Evolutionary conservation across 2,797 vertebrate species (phyloP).

Genomic region (Passerculus sandwichensis): DNA sequence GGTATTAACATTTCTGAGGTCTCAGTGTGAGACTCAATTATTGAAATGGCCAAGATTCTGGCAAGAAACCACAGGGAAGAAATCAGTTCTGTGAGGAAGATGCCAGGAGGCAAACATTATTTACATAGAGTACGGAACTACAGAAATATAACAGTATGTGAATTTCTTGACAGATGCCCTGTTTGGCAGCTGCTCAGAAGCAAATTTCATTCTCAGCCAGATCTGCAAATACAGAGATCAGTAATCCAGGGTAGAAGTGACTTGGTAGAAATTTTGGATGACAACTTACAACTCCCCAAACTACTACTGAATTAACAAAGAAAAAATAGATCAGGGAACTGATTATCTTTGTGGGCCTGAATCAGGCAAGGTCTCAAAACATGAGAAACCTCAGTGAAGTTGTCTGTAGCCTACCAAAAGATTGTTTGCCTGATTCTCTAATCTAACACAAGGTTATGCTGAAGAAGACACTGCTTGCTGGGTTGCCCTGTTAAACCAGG

Average conservation of each 20-base stretch:
- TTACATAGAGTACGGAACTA: constrained; percentile 59
- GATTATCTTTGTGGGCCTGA: not conserved
- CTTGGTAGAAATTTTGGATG: constrained; percentile 52
- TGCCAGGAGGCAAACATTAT: constrained; percentile 71
- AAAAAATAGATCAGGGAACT: not conserved
- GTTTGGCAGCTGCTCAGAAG: constrained; percentile 63
- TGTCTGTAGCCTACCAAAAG: not conserved
- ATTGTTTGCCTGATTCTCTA: not conserved
- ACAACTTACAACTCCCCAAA: constrained; percentile 13
- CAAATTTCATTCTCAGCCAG: constrained; percentile 56
- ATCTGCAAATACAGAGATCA: constrained; percentile 53
- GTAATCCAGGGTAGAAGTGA: constrained; percentile 43
- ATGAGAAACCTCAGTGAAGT: not conserved
- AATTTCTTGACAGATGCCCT: constrained; percentile 70
- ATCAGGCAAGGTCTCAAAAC: not conserved
- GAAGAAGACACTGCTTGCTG: not conserved
- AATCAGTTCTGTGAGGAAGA: constrained; percentile 58
- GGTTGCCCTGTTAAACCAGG: not conserved
- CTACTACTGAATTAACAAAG: constrained; percentile 1
- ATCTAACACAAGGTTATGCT: not conserved
- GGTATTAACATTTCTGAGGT: constrained; percentile 63
- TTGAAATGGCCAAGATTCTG: constrained; percentile 66
- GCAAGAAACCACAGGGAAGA: constrained; percentile 69
- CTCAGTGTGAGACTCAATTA: constrained; percentile 59
- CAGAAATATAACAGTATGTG: constrained; percentile 68